Base-by-base conservation (phyloP, 2,113 vertebrate genomes). In the Sinocyclocheilus anshuiensis region DNA sequence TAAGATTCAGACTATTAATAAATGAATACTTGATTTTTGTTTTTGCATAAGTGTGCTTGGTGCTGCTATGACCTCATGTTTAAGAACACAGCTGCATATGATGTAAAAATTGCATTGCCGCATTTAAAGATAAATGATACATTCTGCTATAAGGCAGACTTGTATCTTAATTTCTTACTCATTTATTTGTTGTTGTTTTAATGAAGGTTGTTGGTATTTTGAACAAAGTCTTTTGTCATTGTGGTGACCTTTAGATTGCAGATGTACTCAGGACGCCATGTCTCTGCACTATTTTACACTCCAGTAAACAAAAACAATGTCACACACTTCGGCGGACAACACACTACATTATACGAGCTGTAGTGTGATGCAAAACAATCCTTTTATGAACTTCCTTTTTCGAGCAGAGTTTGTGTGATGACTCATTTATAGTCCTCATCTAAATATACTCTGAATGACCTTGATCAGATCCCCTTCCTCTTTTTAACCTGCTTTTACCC, bases 201-300 rank as follows among this genome's bases (percentile, higher is more conserved):
- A 50, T 50, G 22, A 89, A 83, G 71, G 88, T 71, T 84, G 72
- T 87, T 90, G 88, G 36, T 87, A 90, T 90, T 90, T 84, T 57
- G 88, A 87, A 78, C 18, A 92, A 92, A 88, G 94, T 26, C 74
- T 89, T 92, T 92, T 93, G 94, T 93, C 93, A 94, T 94, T 94
- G 92, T 88, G 90, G 92, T 92, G 94, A 95, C 94, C 93, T 95
- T 94, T 93, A 91, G 88, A 42, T 67, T 89, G 88, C 71, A 87
- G 87, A 87, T n/a, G 85, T 84, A 55, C 74, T 88, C 86, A 24
- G 81, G 91, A 89, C 59, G 85, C 36, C 55, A 90, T 84, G 50
- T 81, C 24, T 84, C 16, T 36, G 67, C 72, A 77, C 39, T 65
- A 59, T 61, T 87, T 81, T 26, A 80, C 87, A 81, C 69, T 61